phyloP scores from a whole-genome alignment of 2,888 invertebrate species.

The Cordilura impudica region DNA sequence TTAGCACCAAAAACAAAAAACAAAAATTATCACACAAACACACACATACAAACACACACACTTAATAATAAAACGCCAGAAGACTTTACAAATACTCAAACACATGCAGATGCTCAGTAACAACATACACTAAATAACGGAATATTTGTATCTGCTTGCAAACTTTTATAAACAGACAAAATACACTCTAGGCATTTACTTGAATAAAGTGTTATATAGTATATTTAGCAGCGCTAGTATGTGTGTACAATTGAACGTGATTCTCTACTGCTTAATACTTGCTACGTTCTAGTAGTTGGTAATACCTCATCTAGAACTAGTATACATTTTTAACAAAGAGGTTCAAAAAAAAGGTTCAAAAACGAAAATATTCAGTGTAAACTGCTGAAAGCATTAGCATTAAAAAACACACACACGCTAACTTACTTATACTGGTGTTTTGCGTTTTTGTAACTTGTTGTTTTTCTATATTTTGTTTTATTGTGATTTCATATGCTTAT shows the following conservation, averaged over 20 bases:
- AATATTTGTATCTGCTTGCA: constrained; percentile 10
- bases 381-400: constrained; percentile 52
- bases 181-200: constrained; percentile 53
- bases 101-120: not conserved
- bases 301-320: not conserved
- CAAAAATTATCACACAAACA: constrained; percentile 1
- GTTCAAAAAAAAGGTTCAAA: constrained; percentile 3
- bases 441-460: not conserved
- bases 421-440: not conserved
- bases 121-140: constrained; percentile 5
- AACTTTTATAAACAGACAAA: constrained; percentile 31
- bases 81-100: constrained; percentile 38
- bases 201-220: constrained; percentile 43
- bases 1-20: not conserved
- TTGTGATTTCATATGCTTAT: constrained; percentile 18
- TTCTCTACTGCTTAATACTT: no score
- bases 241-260: no score
- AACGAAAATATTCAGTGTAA: constrained; percentile 43
- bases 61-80: constrained; percentile 35
- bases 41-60: not conserved
- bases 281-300: not conserved
- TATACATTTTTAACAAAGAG: not conserved
- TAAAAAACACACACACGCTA: constrained; percentile 23
- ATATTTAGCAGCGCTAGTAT: no score
- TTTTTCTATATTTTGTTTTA: not conserved